phyloP scores from a whole-genome alignment of 1,140 invertebrate genomes.

The Andricus grossulariae region DNA sequence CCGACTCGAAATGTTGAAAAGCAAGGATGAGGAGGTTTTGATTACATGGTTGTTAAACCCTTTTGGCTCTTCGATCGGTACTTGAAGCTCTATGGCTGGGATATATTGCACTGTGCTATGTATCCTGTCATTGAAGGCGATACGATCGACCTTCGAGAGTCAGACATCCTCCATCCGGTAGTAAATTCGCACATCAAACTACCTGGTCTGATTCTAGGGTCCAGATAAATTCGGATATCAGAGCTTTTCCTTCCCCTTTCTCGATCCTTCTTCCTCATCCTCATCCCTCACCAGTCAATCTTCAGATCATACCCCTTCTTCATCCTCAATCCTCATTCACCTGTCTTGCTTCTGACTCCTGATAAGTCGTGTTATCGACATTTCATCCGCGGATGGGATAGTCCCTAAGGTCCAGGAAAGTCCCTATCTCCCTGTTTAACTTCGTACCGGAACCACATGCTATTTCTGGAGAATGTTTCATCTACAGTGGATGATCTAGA shows the following conservation, averaged over 20 bases:
- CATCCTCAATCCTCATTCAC: background rate
- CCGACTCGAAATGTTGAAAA: no score
- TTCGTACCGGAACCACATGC: no score
- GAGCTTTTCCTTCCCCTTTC: slow-evolving; percentile 18
- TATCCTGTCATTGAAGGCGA: slow-evolving; percentile 32
- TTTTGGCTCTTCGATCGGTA: slow-evolving; percentile 46
- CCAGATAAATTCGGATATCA: slow-evolving; percentile 54
- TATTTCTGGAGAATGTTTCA: no score
- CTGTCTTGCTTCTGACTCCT: no score
- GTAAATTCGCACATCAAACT: slow-evolving; percentile 55
- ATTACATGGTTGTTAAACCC: slow-evolving; percentile 50
- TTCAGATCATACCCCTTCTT: background rate
- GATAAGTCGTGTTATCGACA: no score
- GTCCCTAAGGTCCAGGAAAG: no score
- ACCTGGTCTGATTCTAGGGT: slow-evolving; percentile 55
- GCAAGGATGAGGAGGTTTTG: background rate
- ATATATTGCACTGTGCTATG: slow-evolving; percentile 40
- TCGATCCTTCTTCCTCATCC: slow-evolving; percentile 35
- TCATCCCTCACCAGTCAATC: slow-evolving; percentile 17
- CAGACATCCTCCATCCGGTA: slow-evolving; percentile 39
- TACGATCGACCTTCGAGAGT: slow-evolving; percentile 37
- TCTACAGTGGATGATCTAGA: no score
- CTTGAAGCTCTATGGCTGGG: slow-evolving; percentile 35
- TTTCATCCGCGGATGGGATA: no score
- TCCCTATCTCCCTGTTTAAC: no score